phyloP scores from a whole-genome alignment of 1,140 invertebrate genomes.

The Drosophila oshimai region DNA sequence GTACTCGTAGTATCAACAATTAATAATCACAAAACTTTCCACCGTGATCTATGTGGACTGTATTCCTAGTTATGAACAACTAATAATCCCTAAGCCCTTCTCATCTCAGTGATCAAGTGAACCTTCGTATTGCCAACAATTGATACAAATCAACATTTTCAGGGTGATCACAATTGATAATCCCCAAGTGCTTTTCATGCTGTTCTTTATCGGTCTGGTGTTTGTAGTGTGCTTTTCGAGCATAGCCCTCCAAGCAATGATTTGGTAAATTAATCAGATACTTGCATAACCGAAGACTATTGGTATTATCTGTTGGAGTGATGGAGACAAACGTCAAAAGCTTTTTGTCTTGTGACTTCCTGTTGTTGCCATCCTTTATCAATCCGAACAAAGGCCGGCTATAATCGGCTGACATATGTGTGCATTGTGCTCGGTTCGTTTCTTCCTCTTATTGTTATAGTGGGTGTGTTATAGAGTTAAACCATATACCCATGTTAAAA shows the following conservation, averaged over 20 bases:
- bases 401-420: neutral
- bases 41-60: neutral
- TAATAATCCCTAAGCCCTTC: neutral
- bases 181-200: conserved; percentile 25
- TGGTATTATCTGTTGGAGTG: conserved; percentile 6
- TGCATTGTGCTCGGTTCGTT: neutral
- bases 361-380: conserved; percentile 57
- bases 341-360: conserved; percentile 43
- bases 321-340: conserved; percentile 2
- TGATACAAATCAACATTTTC: too few species aligned
- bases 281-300: neutral
- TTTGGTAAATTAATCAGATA: conserved; percentile 49
- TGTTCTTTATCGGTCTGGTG: conserved; percentile 33
- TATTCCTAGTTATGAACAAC: too few species aligned
- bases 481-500: neutral
- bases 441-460: neutral
- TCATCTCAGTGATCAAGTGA: too few species aligned
- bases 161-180: neutral
- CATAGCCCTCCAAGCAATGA: conserved; percentile 29
- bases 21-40: neutral
- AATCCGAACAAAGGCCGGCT: conserved; percentile 26
- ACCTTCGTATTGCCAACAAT: too few species aligned
- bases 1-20: neutral
- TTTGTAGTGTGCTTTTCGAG: conserved; percentile 40
- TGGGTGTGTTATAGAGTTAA: neutral